A percentile compares a stretch with the other conserved stretches of the same genome.
These are phyloP conservation scores for Ichneumon xanthorius DNA, from an alignment of 2,888 invertebrate genomes.

Conservation along the genomic window DNA sequence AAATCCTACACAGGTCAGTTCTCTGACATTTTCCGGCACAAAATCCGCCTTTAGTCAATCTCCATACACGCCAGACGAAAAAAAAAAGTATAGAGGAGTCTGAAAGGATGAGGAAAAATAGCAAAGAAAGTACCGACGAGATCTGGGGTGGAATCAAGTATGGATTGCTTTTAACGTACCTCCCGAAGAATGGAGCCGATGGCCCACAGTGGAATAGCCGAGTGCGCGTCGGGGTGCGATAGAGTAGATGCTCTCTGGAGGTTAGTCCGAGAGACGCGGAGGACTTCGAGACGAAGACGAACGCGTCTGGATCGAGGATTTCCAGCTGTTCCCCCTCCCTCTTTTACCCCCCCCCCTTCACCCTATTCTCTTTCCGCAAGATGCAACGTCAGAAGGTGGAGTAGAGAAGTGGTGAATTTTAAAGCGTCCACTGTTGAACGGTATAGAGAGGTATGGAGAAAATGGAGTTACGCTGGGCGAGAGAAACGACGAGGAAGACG, in stretches of 20 bases:
- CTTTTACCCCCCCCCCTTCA: background rate
- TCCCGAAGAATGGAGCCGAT: conserved; percentile 76
- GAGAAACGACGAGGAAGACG: conserved; percentile 17
- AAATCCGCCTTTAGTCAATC: background rate
- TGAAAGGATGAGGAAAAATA: conserved; percentile 1
- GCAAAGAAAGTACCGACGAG: conserved; percentile 55
- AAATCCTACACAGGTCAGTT: background rate
- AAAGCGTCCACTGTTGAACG: background rate
- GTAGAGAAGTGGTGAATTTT: background rate
- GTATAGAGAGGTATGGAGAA: background rate
- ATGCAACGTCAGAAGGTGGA: conserved; percentile 18
- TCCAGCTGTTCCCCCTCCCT: conserved; percentile 28
- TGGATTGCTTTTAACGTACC: conserved; percentile 80
- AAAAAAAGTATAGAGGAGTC: background rate
- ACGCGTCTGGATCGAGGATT: conserved; percentile 39
- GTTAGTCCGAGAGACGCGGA: conserved; percentile 25
- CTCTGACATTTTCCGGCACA: background rate
- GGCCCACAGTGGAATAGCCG: conserved; percentile 52
- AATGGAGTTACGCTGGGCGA: conserved; percentile 1
- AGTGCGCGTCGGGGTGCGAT: conserved; percentile 6
- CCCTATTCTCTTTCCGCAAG: background rate
- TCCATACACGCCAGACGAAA: background rate
- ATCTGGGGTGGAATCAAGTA: conserved; percentile 77
- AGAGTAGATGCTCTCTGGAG: conserved; percentile 6
- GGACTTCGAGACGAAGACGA: conserved; percentile 40